Base-by-base conservation (phyloP, 1,140 invertebrate genomes). In the Streblospio benedicti region DNA sequence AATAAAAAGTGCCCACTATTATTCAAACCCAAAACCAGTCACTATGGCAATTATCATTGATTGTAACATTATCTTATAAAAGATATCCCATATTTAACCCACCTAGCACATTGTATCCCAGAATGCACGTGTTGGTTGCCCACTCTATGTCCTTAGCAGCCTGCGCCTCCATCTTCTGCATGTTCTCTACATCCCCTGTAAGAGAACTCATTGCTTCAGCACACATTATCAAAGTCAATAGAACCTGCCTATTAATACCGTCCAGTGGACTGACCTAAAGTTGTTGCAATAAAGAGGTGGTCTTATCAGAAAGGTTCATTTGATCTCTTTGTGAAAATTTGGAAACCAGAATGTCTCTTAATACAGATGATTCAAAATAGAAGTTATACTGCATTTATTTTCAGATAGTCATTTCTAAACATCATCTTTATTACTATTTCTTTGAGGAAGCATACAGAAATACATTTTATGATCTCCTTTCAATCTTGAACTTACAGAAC, bases 91-190 rank as follows among this genome's bases (percentile, higher is more conserved):
- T n/a, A n/a, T 31, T 25, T 31, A 53, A 72, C 75, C 78, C 79
- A 86, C 90, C 90, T 63, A 88, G 86, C 18, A 77, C 67, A 32
- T 70, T 81, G 76, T 88, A 90, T 6, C 86, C 84, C 67, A 93
- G 81, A 20, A 87, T 85, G 72, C 90, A 93, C 25, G 82, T 86
- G 66, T 89, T 84, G 23, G 85, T 85, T 44, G 83, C 81, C 91
- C 91, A 96, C 62, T 85, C 81, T 4, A 86, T 80, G 76, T 94
- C 90, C 12, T 87, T 80, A 66, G 92, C 74, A 20, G 82, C 78
- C 28, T 83, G 83, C 12, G 89, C 85, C 80, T 90, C 87, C 89
- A 71, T 91, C 88, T 69, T 60, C 35, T 67, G 51, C 62, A 68
- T 63, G 2, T 59, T 59, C 3, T 67, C 41, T 5, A 69, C 53